Percentiles rank a stretch among this genome's conserved stretches.
Conservation (phyloP, 2,888 invertebrate species). For the Eupithecia insigniata region DNA sequence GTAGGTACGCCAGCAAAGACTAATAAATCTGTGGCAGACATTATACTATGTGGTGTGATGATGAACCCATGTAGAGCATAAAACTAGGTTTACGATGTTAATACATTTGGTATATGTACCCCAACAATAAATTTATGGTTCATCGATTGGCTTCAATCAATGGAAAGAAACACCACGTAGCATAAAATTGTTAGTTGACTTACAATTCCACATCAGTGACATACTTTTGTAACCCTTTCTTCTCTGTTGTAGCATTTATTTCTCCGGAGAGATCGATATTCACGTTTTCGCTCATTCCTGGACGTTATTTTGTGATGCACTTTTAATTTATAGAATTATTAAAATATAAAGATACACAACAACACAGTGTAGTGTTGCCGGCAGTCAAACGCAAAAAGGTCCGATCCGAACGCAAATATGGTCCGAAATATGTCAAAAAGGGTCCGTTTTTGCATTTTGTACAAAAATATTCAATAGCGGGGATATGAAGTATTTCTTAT, state of each 20-base stretch:
- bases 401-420: too few species aligned
- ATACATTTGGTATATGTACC: background rate
- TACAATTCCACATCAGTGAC: slow-evolving; percentile 81
- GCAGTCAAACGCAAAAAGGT: too few species aligned
- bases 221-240: slow-evolving; percentile 82
- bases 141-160: background rate
- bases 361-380: too few species aligned
- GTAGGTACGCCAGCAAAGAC: background rate
- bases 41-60: background rate
- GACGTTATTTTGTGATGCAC: background rate
- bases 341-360: too few species aligned
- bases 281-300: slow-evolving; percentile 75
- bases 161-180: slow-evolving; percentile 60
- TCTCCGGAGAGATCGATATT: slow-evolving; percentile 80
- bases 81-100: background rate
- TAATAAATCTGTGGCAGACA: background rate
- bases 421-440: too few species aligned
- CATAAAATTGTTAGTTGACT: slow-evolving; percentile 62
- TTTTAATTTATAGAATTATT: too few species aligned
- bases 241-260: slow-evolving; percentile 74
- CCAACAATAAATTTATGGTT: background rate
- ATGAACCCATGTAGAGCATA: background rate
- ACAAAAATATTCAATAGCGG: too few species aligned
- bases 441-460: too few species aligned
- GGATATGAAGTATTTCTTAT: too few species aligned